These are phyloP conservation scores for Aldrovandia affinis DNA, from an alignment of 2,797 vertebrate genomes.

Conservation along the genomic window DNA sequence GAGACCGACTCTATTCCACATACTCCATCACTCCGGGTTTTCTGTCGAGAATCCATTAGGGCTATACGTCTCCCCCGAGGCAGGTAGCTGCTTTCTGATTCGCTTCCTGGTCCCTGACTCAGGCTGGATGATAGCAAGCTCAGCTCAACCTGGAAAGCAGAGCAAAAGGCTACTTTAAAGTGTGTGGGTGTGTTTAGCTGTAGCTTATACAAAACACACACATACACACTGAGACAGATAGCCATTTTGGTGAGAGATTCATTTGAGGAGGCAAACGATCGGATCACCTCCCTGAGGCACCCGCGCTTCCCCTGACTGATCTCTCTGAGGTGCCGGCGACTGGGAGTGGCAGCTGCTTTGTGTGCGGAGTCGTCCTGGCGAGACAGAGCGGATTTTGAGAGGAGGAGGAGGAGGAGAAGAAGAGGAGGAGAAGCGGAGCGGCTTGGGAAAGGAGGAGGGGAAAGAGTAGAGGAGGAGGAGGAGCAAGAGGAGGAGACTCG, in stretches of 20 bases:
- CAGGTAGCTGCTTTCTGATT: slow-evolving; percentile 75
- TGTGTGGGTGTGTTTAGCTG: slow-evolving; percentile 19
- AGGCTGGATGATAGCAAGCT: slow-evolving; percentile 60
- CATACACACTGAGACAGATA: neutral
- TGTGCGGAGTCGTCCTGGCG: slow-evolving; percentile 44
- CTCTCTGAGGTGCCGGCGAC: slow-evolving; percentile 10
- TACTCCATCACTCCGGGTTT: slow-evolving; percentile 50
- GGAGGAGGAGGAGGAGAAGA: slow-evolving; percentile 32
- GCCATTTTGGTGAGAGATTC: neutral
- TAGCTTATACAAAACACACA: neutral
- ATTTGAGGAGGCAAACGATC: neutral
- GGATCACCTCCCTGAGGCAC: neutral
- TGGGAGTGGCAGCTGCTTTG: slow-evolving; percentile 70
- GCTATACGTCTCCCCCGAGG: slow-evolving; percentile 65
- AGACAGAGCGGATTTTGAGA: slow-evolving; percentile 15
- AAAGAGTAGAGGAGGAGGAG: neutral
- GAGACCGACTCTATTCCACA: slow-evolving; percentile 47
- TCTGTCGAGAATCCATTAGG: slow-evolving; percentile 33
- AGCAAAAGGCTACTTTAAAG: slow-evolving; percentile 21
- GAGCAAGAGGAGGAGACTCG: neutral
- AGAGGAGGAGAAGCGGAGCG: neutral
- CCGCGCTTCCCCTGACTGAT: neutral
- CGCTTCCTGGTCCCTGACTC: slow-evolving; percentile 69
- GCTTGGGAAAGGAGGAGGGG: neutral
- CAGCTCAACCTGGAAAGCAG: slow-evolving; percentile 44